Evolutionary conservation across 2,888 invertebrate genomes (phyloP).

Genomic region (Abscondita cerata): DNA sequence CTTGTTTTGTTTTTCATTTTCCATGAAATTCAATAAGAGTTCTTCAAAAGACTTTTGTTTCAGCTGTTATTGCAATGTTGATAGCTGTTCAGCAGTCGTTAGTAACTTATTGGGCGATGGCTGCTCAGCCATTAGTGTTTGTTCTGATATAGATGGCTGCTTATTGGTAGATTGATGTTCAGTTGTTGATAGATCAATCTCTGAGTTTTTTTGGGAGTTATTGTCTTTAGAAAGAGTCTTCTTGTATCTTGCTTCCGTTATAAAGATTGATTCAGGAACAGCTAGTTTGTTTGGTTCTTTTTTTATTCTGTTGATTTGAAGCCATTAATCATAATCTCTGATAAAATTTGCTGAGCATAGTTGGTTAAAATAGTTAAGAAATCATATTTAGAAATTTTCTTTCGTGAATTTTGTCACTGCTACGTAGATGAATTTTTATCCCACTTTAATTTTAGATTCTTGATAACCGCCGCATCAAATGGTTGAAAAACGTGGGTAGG

Average conservation of each 20-base stretch:
- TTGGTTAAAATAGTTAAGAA: not conserved
- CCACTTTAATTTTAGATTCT: not conserved
- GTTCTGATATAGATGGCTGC: too few relatives aligned
- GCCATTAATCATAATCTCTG: not conserved
- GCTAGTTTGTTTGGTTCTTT: not conserved
- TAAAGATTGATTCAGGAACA: not conserved
- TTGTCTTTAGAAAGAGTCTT: too few relatives aligned
- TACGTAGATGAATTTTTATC: not conserved
- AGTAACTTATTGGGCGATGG: not conserved
- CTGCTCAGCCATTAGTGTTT: not conserved
- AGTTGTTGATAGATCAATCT: not conserved
- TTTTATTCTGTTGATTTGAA: not conserved
- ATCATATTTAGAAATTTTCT: not conserved
- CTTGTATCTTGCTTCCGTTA: too few relatives aligned
- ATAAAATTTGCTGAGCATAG: not conserved
- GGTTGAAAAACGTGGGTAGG: not conserved
- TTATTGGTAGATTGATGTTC: not conserved
- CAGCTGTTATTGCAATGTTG: not conserved
- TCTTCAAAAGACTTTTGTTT: too few relatives aligned
- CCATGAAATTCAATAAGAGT: not conserved
- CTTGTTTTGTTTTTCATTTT: not conserved
- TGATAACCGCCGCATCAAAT: not conserved
- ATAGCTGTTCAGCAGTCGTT: not conserved
- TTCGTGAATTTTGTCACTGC: not conserved
- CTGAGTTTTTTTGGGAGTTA: not conserved